Percentiles rank a stretch among this genome's conserved stretches.
Evolutionary conservation across 2,888 invertebrate genomes (phyloP).

Genomic region (Megamerina dolium): DNA sequence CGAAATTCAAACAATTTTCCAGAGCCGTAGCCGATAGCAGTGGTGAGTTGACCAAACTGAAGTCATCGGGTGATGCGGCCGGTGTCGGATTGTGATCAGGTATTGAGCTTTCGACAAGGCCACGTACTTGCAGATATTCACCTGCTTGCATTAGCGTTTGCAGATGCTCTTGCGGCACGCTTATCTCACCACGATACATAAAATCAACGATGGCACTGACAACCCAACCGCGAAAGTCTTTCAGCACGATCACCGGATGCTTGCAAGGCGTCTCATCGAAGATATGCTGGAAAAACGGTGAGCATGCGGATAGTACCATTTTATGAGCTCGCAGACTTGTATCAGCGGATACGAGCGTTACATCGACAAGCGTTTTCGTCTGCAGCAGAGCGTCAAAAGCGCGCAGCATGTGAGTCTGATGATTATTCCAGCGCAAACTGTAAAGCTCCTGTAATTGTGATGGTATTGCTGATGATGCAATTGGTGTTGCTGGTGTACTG

Average conservation of each 20-base stretch:
- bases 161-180: constrained; percentile 78
- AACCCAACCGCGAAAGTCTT: constrained; percentile 84
- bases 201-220: constrained; percentile 86
- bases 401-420: constrained; percentile 79
- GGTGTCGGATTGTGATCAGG: constrained; percentile 49
- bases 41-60: constrained; percentile 39
- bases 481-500: constrained; percentile 10
- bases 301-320: constrained; percentile 82
- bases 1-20: constrained; percentile 47
- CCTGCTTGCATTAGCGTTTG: constrained; percentile 80
- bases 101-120: constrained; percentile 62
- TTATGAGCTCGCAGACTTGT: constrained; percentile 83
- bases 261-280: constrained; percentile 89
- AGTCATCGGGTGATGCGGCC: constrained; percentile 47
- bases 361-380: constrained; percentile 81
- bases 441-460: constrained; percentile 67
- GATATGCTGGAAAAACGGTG: constrained; percentile 83
- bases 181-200: constrained; percentile 91
- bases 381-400: constrained; percentile 85
- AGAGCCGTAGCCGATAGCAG: constrained; percentile 43
- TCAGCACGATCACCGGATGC: constrained; percentile 86
- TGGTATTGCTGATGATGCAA: constrained; percentile 9
- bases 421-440: constrained; percentile 90
- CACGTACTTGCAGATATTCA: constrained; percentile 78
- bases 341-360: constrained; percentile 83